Conservation (phyloP, 2,797 vertebrate species). For the Mastacembelus armatus region DNA sequence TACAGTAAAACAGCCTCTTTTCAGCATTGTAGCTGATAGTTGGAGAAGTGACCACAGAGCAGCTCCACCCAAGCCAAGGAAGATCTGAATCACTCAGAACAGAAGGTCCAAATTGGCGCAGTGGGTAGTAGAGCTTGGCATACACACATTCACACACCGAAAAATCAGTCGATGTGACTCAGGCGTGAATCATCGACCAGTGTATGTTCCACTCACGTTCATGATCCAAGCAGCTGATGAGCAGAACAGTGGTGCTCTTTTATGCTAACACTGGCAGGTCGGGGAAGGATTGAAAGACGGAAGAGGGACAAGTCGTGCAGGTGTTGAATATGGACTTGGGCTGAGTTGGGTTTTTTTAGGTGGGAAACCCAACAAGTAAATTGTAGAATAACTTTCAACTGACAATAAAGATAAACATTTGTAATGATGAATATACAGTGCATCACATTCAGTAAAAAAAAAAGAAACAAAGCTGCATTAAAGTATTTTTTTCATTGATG, state of each 20-base stretch:
- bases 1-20: conserved; percentile 37
- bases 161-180: conserved; percentile 64
- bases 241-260: conserved; percentile 43
- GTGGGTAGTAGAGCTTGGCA: conserved; percentile 46
- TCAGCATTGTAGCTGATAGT: conserved; percentile 35
- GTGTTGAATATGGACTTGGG: too few species aligned
- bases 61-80: conserved; percentile 75
- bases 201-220: conserved; percentile 55
- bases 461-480: too few species aligned
- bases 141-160: conserved; percentile 31
- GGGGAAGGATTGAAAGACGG: conserved; percentile 31
- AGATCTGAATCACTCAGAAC: conserved; percentile 79
- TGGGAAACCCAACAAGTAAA: too few species aligned
- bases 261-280: conserved; percentile 14
- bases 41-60: conserved; percentile 69
- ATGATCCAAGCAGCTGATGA: conserved; percentile 45
- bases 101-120: conserved; percentile 64
- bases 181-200: conserved; percentile 63
- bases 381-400: too few species aligned
- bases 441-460: too few species aligned
- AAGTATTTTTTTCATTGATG: too few species aligned
- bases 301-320: conserved; percentile 25
- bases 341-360: too few species aligned
- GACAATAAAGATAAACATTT: too few species aligned
- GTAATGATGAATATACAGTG: too few species aligned